A percentile compares a stretch with the other conserved stretches of the same genome.
phyloP scores from a whole-genome alignment of 2,797 vertebrate genomes.

The Acanthurus leucopareius region DNA sequence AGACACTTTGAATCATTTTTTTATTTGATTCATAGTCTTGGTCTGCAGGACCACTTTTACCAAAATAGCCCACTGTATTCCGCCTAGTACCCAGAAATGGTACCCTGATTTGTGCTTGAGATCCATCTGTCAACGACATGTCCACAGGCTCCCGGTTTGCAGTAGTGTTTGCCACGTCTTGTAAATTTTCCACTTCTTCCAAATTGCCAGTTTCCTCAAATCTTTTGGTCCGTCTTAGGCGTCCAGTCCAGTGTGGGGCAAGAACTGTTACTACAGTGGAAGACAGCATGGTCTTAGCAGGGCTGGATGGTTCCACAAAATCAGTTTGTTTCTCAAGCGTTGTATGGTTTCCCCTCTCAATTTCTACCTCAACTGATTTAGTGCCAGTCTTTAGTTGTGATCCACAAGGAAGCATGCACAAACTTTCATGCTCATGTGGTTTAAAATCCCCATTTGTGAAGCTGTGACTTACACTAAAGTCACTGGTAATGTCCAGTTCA shows the following conservation, averaged over 20 bases:
- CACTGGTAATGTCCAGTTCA: conserved; percentile 28
- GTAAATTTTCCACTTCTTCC: conserved; percentile 59
- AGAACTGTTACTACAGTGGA: conserved; percentile 85
- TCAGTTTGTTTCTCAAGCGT: conserved; percentile 20
- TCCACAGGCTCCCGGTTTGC: conserved; percentile 49
- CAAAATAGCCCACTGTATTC: conserved; percentile 72
- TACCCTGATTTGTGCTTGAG: conserved; percentile 45
- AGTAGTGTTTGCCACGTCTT: conserved; percentile 46
- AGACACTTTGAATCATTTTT: conserved; percentile 61
- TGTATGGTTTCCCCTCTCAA: conserved; percentile 29
- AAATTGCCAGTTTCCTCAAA: conserved; percentile 46
- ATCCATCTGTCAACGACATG: conserved; percentile 43
- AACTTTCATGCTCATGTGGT: conserved; percentile 32
- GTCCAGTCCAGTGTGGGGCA: conserved; percentile 80
- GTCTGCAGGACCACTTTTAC: conserved; percentile 69
- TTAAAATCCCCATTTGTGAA: conserved; percentile 34
- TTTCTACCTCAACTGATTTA: conserved; percentile 22
- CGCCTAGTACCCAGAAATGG: conserved; percentile 57
- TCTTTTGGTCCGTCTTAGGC: conserved; percentile 74
- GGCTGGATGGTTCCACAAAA: conserved; percentile 20
- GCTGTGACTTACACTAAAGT: conserved; percentile 28
- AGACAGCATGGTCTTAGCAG: conserved; percentile 78
- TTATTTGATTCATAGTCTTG: conserved; percentile 62
- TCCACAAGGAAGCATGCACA: conserved; percentile 16
- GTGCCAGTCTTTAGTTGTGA: conserved; percentile 26